These are phyloP conservation scores for Callipepla squamata DNA, from an alignment of 2,113 vertebrate species.

Conservation along the genomic window DNA sequence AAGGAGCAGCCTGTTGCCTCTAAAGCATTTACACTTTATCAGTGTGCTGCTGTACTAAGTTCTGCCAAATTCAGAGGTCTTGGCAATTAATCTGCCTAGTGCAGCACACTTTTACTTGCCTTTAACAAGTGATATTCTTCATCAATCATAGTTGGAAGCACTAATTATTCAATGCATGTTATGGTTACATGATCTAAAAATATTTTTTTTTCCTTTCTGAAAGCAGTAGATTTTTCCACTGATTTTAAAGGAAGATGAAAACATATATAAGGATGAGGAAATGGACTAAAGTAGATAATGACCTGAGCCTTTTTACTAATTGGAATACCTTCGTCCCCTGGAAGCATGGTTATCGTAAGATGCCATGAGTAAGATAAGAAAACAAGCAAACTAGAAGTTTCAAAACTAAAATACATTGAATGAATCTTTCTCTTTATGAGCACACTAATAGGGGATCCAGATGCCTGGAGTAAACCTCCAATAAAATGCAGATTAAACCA, in stretches of 20 bases:
- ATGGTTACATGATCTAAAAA: accelerated
- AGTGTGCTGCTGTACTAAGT: background rate
- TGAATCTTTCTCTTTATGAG: background rate
- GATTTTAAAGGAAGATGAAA: background rate
- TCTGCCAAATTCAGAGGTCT: background rate
- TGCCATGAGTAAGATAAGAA: accelerated
- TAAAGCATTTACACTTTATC: background rate
- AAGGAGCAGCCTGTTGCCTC: background rate
- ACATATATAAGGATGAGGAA: background rate
- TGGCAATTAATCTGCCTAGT: background rate
- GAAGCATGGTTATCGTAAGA: background rate
- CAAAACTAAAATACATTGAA: background rate
- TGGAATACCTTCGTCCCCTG: background rate
- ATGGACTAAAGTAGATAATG: accelerated
- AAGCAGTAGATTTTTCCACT: background rate
- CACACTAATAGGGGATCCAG: background rate
- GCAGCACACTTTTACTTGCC: background rate
- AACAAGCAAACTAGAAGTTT: background rate
- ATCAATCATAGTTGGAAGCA: background rate
- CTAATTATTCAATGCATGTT: background rate
- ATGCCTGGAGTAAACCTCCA: background rate
- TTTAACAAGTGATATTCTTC: background rate
- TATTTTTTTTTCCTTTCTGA: background rate
- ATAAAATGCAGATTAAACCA: background rate
- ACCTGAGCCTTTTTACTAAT: background rate